Conservation (phyloP, 2,113 vertebrate genomes). For the Xenopus borealis region DNA sequence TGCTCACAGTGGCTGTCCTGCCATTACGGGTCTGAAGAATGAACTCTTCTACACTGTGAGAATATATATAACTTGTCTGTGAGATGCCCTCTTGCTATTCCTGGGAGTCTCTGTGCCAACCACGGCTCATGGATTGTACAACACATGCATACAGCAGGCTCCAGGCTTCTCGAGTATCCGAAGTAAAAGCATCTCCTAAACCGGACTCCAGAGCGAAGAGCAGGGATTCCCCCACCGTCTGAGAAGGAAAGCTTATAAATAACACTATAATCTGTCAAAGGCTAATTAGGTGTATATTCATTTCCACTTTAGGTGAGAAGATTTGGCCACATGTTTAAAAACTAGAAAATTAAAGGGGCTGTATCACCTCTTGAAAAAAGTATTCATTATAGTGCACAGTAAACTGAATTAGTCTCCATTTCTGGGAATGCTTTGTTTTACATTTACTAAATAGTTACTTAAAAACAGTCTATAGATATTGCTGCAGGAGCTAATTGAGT, state of each 20-base stretch:
- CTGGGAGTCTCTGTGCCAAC: slow-evolving; percentile 71
- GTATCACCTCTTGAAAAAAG: too few species aligned
- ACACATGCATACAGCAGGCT: slow-evolving; percentile 81
- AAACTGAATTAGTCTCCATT: too few species aligned
- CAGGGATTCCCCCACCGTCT: slow-evolving; percentile 87
- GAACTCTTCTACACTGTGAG: neutral
- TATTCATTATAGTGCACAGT: too few species aligned
- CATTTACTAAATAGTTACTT: too few species aligned
- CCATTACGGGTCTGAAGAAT: neutral
- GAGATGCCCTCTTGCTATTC: slow-evolving; percentile 45
- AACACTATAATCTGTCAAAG: neutral
- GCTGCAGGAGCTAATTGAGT: too few species aligned
- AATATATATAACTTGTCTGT: neutral
- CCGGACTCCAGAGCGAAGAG: slow-evolving; percentile 90
- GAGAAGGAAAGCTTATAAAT: slow-evolving; percentile 49
- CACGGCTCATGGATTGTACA: slow-evolving; percentile 81
- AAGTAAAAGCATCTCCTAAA: slow-evolving; percentile 80
- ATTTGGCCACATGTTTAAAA: too few species aligned
- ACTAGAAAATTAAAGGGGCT: too few species aligned
- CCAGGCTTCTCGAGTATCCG: slow-evolving; percentile 80
- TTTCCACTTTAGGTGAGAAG: too few species aligned
- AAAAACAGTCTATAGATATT: too few species aligned
- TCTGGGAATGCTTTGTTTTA: too few species aligned
- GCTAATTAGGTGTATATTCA: too few species aligned
- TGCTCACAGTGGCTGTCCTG: neutral